phyloP scores from a whole-genome alignment of 2,113 vertebrate genomes.

The Emydocephalus ijimae region DNA sequence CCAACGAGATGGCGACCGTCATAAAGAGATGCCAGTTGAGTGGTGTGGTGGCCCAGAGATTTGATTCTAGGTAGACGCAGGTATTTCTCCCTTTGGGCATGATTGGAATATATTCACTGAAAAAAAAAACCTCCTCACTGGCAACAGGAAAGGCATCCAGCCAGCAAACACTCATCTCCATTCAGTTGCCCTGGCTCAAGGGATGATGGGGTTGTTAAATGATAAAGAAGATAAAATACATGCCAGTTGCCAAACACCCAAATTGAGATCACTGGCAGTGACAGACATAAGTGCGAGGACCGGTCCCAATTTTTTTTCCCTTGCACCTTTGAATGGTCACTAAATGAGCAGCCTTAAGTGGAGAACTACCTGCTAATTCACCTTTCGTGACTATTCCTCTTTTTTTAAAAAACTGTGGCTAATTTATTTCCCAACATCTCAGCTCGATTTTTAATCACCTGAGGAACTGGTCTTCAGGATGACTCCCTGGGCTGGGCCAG shows the following conservation, averaged over 20 bases:
- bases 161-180: no score
- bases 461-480: not conserved
- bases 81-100: no score
- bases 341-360: not conserved
- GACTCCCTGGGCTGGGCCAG: not conserved
- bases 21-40: not conserved
- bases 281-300: not conserved
- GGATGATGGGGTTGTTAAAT: no score
- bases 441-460: not conserved
- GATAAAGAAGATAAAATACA: not conserved
- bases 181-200: no score
- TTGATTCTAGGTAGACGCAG: no score
- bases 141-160: no score
- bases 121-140: no score
- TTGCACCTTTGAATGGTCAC: no score
- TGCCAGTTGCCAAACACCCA: no score
- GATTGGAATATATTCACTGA: no score
- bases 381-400: not conserved
- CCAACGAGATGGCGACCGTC: no score
- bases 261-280: not conserved
- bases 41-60: no score
- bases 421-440: not conserved
- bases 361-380: not conserved
- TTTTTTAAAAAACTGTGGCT: not conserved
- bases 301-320: fast-evolving